A percentile compares a stretch with the other conserved stretches of the same genome.
phyloP scores from a whole-genome alignment of 2,113 vertebrate genomes.

The Lepisosteus oculatus region DNA sequence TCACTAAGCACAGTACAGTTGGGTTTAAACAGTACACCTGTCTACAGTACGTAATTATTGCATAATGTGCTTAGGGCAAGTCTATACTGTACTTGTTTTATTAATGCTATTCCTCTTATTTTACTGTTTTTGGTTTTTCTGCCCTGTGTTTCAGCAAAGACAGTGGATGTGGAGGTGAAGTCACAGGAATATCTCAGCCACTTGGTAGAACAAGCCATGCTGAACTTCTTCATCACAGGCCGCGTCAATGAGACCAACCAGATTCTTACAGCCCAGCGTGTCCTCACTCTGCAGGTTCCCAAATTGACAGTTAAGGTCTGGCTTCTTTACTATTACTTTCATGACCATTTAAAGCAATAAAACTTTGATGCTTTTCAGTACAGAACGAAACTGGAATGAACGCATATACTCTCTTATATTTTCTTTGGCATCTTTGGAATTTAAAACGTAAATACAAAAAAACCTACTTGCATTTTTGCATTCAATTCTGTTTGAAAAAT shows the following conservation, averaged over 20 bases:
- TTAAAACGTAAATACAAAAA: too few species aligned
- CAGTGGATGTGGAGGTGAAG: slow-evolving; percentile 60
- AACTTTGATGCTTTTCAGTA: neutral
- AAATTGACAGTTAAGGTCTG: slow-evolving; percentile 74
- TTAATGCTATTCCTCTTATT: neutral
- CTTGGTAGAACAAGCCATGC: slow-evolving; percentile 85
- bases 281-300: slow-evolving; percentile 68
- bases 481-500: too few species aligned
- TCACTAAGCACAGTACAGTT: too few species aligned
- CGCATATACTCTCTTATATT: too few species aligned
- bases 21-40: too few species aligned
- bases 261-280: slow-evolving; percentile 77
- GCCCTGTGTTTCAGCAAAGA: slow-evolving; percentile 56
- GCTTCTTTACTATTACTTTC: neutral
- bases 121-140: neutral
- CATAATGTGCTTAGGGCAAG: too few species aligned
- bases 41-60: too few species aligned
- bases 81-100: too few species aligned
- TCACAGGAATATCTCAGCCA: slow-evolving; percentile 72
- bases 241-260: slow-evolving; percentile 76
- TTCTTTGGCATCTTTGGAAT: too few species aligned
- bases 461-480: too few species aligned
- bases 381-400: too few species aligned
- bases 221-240: slow-evolving; percentile 85
- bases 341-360: neutral